Conservation (phyloP, 2,113 vertebrate species). For the Turnix velox region DNA sequence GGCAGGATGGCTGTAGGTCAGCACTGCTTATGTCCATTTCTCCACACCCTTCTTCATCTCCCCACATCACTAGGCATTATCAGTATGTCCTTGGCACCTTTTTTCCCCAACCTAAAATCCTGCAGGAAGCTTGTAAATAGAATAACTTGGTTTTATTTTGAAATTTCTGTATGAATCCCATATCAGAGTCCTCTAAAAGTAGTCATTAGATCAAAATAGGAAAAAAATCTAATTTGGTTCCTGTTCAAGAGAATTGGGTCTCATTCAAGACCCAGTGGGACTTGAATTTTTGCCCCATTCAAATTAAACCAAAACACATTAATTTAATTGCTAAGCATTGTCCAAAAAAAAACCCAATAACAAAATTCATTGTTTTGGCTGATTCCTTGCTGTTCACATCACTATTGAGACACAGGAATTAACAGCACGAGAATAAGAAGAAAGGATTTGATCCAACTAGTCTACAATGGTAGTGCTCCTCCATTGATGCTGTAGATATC, state of each 20-base stretch:
- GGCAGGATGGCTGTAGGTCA: neutral
- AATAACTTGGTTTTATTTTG: neutral
- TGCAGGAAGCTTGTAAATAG: neutral
- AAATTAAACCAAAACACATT: no score
- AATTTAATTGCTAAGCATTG: neutral
- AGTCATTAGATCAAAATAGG: neutral
- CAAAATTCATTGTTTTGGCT: neutral
- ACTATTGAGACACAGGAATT: neutral
- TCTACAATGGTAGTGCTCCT: neutral
- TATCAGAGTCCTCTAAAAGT: neutral
- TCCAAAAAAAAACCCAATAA: neutral
- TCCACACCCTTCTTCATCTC: neutral
- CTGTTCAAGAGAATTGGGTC: neutral
- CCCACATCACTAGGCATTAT: neutral
- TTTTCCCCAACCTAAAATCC: neutral
- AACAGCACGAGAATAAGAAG: neutral
- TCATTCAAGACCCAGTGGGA: no score
- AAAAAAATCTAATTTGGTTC: neutral
- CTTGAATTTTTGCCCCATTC: no score
- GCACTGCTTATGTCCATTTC: neutral
- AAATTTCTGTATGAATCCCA: neutral
- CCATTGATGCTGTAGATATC: neutral
- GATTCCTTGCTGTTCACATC: neutral
- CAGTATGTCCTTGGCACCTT: neutral
- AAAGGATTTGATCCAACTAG: neutral